A percentile compares a stretch with the other conserved stretches of the same genome.
phyloP scores from a whole-genome alignment of 2,113 vertebrate genomes.

The Ciconia stormi region DNA sequence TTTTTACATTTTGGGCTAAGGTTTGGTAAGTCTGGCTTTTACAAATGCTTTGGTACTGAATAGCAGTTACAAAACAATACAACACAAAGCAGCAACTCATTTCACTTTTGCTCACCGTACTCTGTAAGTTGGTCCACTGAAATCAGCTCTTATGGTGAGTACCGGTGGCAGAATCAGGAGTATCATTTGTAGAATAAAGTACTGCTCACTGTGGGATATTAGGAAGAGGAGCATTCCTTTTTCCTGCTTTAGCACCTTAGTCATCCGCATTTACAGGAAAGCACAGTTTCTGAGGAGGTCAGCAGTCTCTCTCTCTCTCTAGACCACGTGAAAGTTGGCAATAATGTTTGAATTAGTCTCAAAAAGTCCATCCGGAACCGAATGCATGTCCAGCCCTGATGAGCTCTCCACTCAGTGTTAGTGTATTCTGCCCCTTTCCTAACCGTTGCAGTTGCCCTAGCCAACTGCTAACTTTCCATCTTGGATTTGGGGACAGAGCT shows the following conservation, averaged over 20 bases:
- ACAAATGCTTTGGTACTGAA: not conserved
- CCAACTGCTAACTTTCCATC: not conserved
- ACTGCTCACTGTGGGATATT: not conserved
- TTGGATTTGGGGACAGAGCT: not conserved
- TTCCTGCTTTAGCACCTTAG: slow-evolving; percentile 40
- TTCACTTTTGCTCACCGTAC: not conserved
- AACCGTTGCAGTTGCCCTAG: not conserved
- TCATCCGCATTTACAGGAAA: not conserved
- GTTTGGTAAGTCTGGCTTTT: not conserved
- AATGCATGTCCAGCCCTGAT: not conserved
- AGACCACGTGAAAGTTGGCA: not conserved
- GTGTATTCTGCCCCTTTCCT: not conserved
- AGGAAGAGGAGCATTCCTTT: not conserved
- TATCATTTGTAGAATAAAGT: not conserved
- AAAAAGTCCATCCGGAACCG: not conserved
- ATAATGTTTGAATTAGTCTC: not conserved
- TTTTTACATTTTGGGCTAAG: slow-evolving; percentile 20
- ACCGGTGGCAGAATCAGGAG: not conserved
- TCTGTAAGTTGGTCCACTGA: not conserved
- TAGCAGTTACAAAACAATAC: not conserved
- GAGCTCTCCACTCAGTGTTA: not conserved
- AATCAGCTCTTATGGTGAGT: not conserved
- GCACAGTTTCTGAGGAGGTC: not conserved
- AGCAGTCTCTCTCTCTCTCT: not conserved
- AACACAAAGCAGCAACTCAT: not conserved